phyloP scores from a whole-genome alignment of 2,113 vertebrate genomes.

The Pithys albifrons region DNA sequence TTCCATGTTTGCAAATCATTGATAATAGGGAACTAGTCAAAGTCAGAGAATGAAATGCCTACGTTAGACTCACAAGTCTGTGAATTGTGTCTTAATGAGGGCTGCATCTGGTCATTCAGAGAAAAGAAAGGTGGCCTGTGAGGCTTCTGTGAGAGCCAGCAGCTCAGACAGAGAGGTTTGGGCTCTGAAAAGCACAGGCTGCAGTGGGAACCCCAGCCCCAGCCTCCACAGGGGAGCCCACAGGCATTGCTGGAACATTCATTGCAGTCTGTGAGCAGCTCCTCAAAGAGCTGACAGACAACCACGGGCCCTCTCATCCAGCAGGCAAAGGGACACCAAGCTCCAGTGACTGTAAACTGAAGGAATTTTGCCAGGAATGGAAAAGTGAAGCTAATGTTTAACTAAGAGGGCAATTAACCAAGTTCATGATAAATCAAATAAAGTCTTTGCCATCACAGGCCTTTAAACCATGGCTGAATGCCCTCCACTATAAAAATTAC shows the following conservation, averaged over 20 bases:
- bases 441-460: background rate
- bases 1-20: background rate
- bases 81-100: background rate
- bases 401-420: background rate
- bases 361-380: background rate
- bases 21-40: background rate
- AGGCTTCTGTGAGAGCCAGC: background rate
- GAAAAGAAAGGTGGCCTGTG: background rate
- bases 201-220: background rate
- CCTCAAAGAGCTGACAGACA: background rate
- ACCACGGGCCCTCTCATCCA: accelerated
- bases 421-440: background rate
- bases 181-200: background rate
- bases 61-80: background rate
- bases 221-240: background rate
- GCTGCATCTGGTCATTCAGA: background rate
- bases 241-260: background rate
- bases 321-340: accelerated
- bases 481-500: background rate
- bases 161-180: background rate
- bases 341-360: background rate
- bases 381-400: background rate
- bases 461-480: background rate
- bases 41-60: background rate
- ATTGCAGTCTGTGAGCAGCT: background rate